These are phyloP conservation scores for Ariolimax columbianus DNA, from an alignment of 2,888 invertebrate genomes.

Conservation along the genomic window DNA sequence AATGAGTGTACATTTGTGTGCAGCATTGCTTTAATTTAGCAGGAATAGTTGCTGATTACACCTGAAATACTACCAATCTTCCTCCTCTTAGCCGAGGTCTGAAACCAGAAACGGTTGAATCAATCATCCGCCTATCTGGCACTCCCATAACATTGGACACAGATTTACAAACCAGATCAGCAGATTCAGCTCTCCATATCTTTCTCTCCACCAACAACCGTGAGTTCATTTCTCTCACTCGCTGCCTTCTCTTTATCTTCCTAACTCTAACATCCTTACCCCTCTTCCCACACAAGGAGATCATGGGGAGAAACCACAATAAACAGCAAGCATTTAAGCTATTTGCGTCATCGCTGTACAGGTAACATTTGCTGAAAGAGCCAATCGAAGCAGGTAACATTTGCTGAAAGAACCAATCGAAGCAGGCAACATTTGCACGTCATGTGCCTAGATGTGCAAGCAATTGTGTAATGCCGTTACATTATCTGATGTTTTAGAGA, in stretches of 20 bases:
- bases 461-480: background rate
- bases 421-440: background rate
- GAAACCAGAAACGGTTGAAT: too few species aligned
- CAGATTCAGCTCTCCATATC: background rate
- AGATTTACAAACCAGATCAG: background rate
- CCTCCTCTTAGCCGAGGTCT: too few species aligned
- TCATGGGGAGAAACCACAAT: background rate
- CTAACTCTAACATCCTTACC: background rate
- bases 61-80: too few species aligned
- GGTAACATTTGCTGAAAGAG: background rate
- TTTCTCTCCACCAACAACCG: background rate
- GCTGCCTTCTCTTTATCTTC: background rate
- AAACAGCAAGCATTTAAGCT: background rate
- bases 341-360: background rate
- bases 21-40: too few species aligned
- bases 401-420: background rate
- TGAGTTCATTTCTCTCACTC: background rate
- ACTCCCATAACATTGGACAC: too few species aligned
- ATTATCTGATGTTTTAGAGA: background rate
- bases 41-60: too few species aligned
- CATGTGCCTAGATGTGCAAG: background rate
- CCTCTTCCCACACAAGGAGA: too few species aligned
- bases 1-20: too few species aligned
- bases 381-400: background rate
- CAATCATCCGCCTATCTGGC: too few species aligned